Percentiles rank a stretch among this genome's conserved stretches.
Evolutionary conservation across 2,888 invertebrate genomes (phyloP).

Genomic region (Trichacis sp.): DNA sequence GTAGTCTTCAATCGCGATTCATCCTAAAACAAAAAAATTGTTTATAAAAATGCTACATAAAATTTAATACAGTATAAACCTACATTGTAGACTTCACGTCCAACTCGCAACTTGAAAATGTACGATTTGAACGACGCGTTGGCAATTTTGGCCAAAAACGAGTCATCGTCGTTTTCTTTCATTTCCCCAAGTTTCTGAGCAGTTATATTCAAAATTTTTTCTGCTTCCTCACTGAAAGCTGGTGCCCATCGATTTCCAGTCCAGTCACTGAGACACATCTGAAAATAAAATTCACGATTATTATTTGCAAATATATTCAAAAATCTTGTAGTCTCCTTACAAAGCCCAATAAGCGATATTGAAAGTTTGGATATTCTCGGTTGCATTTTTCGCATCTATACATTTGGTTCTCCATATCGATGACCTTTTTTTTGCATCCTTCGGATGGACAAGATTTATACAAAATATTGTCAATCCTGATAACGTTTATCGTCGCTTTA

Average conservation of each 20-base stretch:
- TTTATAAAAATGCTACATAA: no score
- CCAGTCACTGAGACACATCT: slow-evolving; percentile 90
- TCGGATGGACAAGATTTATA: slow-evolving; percentile 93
- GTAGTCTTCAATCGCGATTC: slow-evolving; percentile 84
- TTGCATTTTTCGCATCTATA: slow-evolving; percentile 97
- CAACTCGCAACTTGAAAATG: slow-evolving; percentile 86
- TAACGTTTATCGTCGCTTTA: slow-evolving; percentile 82
- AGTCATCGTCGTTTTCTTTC: slow-evolving; percentile 76
- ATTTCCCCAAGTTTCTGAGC: slow-evolving; percentile 85
- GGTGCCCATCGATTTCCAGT: slow-evolving; percentile 92
- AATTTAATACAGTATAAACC: slow-evolving; percentile 64
- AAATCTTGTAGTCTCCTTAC: slow-evolving; percentile 71
- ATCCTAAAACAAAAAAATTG: no score
- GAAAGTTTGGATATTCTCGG: slow-evolving; percentile 84
- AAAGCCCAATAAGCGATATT: slow-evolving; percentile 84
- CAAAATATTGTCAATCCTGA: slow-evolving; percentile 85
- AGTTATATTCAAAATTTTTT: slow-evolving; percentile 78
- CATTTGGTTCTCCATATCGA: slow-evolving; percentile 88
- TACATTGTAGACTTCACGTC: slow-evolving; percentile 93
- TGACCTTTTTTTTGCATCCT: slow-evolving; percentile 94
- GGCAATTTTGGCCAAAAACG: slow-evolving; percentile 78
- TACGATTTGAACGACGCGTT: slow-evolving; percentile 83
- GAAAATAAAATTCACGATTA: slow-evolving; percentile 2
- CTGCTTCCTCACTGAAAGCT: slow-evolving; percentile 87
- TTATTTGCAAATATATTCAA: not conserved